Evolutionary conservation across 2,797 vertebrate genomes (phyloP).

Genomic region (Onychomys arenicola): DNA sequence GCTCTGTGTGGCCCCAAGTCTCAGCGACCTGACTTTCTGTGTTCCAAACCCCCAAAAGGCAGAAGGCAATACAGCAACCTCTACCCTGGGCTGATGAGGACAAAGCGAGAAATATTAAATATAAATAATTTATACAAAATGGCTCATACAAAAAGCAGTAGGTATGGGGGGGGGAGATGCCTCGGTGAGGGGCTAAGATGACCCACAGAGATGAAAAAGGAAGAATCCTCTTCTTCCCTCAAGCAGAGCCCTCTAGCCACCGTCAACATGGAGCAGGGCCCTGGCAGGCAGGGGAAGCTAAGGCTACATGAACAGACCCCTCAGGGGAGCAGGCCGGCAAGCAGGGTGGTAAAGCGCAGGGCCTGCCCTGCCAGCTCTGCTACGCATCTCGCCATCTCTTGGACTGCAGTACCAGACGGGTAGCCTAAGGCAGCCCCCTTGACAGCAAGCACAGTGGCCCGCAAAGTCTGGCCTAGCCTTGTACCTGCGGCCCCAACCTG

Average conservation of each 20-base stretch:
- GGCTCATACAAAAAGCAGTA: constrained; percentile 80
- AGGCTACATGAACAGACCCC: not conserved
- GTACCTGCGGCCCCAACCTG: constrained; percentile 93
- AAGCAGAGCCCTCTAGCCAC: not conserved
- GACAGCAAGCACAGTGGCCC: constrained; percentile 93
- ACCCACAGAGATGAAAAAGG: not conserved
- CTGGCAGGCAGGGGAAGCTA: not conserved
- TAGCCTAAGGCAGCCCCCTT: constrained; percentile 95
- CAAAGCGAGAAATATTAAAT: constrained; percentile 79
- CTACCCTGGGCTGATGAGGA: not conserved
- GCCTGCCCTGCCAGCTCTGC: constrained; percentile 93
- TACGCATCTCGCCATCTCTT: constrained; percentile 93
- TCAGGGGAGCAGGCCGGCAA: constrained; percentile 90
- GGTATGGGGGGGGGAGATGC: not conserved
- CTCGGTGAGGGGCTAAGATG: constrained; percentile 70
- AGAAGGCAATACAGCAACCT: not conserved
- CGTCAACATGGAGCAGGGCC: not conserved
- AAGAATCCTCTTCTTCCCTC: not conserved
- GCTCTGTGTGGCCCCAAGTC: not conserved
- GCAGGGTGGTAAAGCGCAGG: constrained; percentile 92
- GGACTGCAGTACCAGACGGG: constrained; percentile 91
- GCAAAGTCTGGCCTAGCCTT: constrained; percentile 92
- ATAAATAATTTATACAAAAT: constrained; percentile 85
- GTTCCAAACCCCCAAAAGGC: not conserved
- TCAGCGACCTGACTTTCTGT: constrained; percentile 11